Conservation (phyloP, 2,797 vertebrate species). For the Somateria mollissima region DNA sequence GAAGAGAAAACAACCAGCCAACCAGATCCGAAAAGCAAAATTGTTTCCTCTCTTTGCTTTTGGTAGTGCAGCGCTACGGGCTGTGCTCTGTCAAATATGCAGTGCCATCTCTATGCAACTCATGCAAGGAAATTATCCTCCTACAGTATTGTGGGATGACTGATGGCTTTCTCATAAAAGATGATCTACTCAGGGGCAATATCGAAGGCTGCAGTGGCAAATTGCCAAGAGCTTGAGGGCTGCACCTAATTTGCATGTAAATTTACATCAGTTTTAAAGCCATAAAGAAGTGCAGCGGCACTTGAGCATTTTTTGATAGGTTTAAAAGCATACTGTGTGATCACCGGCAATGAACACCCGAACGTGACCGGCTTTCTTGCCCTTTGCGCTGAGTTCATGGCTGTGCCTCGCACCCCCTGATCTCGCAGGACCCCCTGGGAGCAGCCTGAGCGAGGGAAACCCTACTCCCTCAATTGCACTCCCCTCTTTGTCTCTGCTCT, state of each 20-base stretch:
- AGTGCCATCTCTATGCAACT: background rate
- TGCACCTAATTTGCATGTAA: slow-evolving; percentile 10
- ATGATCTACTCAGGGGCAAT: background rate
- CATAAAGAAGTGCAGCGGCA: background rate
- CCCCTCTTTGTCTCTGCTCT: background rate
- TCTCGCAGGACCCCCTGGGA: fast-evolving
- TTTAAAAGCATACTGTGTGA: background rate
- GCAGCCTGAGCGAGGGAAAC: no score
- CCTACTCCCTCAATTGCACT: background rate
- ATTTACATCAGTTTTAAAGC: background rate
- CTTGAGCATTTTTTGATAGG: background rate
- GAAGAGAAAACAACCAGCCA: background rate
- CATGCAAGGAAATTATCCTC: background rate
- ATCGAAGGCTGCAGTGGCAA: background rate
- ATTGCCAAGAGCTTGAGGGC: background rate
- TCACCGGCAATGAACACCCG: background rate
- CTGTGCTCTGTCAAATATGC: background rate
- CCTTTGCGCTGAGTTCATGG: fast-evolving
- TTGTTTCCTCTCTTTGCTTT: background rate
- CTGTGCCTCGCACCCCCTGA: background rate
- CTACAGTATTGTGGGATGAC: background rate
- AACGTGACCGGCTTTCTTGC: fast-evolving
- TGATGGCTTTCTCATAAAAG: background rate
- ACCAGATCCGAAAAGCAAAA: background rate
- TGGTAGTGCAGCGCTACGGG: background rate